A percentile compares a stretch with the other conserved stretches of the same genome.
phyloP scores from a whole-genome alignment of 2,113 vertebrate species.

The Plecturocebus donacophilus region DNA sequence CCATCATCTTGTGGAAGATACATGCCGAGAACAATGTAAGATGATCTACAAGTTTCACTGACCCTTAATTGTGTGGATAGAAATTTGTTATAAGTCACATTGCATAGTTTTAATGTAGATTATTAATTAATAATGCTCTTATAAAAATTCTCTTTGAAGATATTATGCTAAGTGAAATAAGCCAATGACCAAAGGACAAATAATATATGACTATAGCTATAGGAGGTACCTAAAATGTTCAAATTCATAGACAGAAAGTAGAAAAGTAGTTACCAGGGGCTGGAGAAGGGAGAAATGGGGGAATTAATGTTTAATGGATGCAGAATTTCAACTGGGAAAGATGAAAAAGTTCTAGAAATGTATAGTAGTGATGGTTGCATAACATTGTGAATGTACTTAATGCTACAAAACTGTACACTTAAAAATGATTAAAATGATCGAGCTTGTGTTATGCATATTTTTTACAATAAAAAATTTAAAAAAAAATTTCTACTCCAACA shows the following conservation, averaged over 20 bases:
- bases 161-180: neutral
- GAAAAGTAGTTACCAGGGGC: neutral
- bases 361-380: neutral
- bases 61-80: neutral
- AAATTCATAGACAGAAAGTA: neutral
- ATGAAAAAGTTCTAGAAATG: neutral
- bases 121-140: neutral
- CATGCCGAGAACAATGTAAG: neutral
- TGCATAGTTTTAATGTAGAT: neutral
- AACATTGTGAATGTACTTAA: neutral
- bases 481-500: neutral
- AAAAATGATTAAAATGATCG: neutral
- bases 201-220: neutral
- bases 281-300: neutral
- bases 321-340: neutral
- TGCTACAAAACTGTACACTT: neutral
- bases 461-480: neutral
- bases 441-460: constrained; percentile 10
- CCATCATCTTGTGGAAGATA: neutral
- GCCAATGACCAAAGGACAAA: neutral
- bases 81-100: neutral
- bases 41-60: neutral
- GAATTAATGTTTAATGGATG: neutral
- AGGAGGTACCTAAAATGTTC: neutral
- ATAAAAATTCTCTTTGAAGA: neutral